Evolutionary conservation across 2,888 invertebrate species (phyloP), one percentile per base, ranked within the genome.

Genomic region (Molorchus minor): DNA sequence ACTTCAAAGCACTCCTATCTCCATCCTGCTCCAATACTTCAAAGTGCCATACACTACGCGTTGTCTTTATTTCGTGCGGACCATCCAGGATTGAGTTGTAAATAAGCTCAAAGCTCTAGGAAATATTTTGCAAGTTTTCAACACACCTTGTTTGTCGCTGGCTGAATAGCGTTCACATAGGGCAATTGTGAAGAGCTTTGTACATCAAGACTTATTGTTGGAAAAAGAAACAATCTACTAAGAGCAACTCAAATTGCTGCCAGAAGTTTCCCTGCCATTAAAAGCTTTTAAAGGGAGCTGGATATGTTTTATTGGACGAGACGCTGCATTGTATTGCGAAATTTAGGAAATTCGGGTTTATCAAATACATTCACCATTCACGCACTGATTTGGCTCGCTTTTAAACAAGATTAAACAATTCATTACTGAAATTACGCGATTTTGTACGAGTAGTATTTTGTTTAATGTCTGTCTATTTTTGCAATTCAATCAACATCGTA

Each of bases 1-100:
- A 49, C 49, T 38, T 49, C 49, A 49, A 49, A 49, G 49, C n/a
- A n/a, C n/a, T n/a, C n/a, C n/a, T 49, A 13, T 38, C 35, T 36
- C 49, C 35, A 25, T 49, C 49, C 38, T 38, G 21, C 38, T 49
- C 49, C 21, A 8, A 15, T 3, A 49, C 38, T 38, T 49, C 49
- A 49, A 49, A 49, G 49, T 33, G 20, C 38, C 38, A 49, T 38
- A 35, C 35, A 20, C 15, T 46, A 29, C 15, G 25, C 16, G 19
- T 38, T 36, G 20, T 49, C 49, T 15, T 36, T 38, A 49, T 49
- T 38, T 25, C 5, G 21, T 2, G 25, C 12, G 15, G 10, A 8
- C 36, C 38, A 13, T 20, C 20, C 38, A 4, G 49, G 25, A 38
- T 20, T 47, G 38, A 49, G 38, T 15, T 21, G 21, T 44, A 16